phyloP scores from a whole-genome alignment of 2,888 invertebrate genomes.

The Stegophylla sp. region DNA sequence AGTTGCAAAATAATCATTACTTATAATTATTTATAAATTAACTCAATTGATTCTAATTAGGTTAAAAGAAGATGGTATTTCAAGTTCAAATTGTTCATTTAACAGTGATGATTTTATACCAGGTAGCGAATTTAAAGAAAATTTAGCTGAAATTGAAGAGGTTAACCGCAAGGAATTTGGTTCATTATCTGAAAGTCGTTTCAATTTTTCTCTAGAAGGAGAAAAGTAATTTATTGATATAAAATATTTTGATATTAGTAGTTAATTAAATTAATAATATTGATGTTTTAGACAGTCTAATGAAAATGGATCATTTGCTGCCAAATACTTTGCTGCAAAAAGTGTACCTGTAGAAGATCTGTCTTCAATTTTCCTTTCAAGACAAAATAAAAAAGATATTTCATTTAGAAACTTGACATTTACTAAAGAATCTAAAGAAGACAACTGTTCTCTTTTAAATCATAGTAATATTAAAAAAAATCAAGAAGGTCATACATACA shows the following conservation, averaged over 20 bases:
- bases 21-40: neutral
- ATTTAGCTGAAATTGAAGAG: constrained; percentile 51
- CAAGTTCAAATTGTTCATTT: constrained; percentile 20
- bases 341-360: constrained; percentile 49
- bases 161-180: constrained; percentile 45
- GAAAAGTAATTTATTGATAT: constrained; percentile 36
- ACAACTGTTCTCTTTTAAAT: neutral
- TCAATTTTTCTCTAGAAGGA: constrained; percentile 51
- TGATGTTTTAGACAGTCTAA: constrained; percentile 39
- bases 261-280: neutral
- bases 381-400: neutral
- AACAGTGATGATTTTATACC: constrained; percentile 37
- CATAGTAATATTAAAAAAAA: neutral
- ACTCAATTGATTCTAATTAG: constrained; percentile 2
- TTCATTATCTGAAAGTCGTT: constrained; percentile 51
- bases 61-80: neutral
- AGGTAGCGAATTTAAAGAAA: constrained; percentile 52
- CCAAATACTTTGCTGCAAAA: constrained; percentile 56
- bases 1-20: neutral
- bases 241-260: neutral
- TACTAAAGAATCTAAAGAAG: constrained; percentile 20
- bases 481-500: constrained; percentile 7
- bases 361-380: constrained; percentile 35
- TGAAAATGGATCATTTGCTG: constrained; percentile 37
- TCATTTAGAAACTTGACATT: constrained; percentile 24